Base-by-base conservation (phyloP, 2,888 invertebrate species). In the Neoascia interrupta region DNA sequence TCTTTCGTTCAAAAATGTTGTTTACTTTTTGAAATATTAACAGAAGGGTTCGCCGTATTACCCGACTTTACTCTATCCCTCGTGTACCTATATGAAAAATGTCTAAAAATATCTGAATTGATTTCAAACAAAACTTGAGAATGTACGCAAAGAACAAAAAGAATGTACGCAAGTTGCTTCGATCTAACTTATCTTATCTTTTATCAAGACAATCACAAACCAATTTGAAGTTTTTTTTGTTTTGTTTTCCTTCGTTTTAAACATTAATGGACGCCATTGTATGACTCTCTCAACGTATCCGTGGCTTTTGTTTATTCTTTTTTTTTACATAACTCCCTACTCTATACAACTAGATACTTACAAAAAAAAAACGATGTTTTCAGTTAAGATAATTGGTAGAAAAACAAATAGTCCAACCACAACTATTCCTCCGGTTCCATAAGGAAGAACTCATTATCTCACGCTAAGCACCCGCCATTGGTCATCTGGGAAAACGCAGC, bases 401-500 rank as follows among this genome's bases (percentile, higher is more conserved):
- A 68, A 61, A 68, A 61, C 26, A 31, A 79, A 79, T 61, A 72
- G 43, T 72, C 76, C 39, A 47, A 54, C 72, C 64, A 76, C 49
- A 63, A 72, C 73, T 79, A 79, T 61, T 68, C 73, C 43, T 56
- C 54, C 23, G 60, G 73, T 15, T 75, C 73, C 56, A 70, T 56
- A 26, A 58, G 64, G 82, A 54, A 80, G 60, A 84, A 83, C 83
- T 83, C 83, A 81, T n/a, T n/a, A n/a, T 84, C 82, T 87, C 86
- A 88, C 84, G 88, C 88, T 83, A 88, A 84, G 81, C 88, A 88
- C 28, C 88, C 86, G 45, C 86, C 86, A 69, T 88, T 88, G 45
- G 87, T 84, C 82, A 88, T 86, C 54, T 83, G 83, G 18, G 82
- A 79, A 63, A 87, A 88, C 18, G 88, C 85, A 11, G 88, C 86